Percentiles rank a stretch among this genome's conserved stretches.
phyloP scores from a whole-genome alignment of 35 echinoderm and acorn worm genomes.

The Ophioderma brevispina region DNA sequence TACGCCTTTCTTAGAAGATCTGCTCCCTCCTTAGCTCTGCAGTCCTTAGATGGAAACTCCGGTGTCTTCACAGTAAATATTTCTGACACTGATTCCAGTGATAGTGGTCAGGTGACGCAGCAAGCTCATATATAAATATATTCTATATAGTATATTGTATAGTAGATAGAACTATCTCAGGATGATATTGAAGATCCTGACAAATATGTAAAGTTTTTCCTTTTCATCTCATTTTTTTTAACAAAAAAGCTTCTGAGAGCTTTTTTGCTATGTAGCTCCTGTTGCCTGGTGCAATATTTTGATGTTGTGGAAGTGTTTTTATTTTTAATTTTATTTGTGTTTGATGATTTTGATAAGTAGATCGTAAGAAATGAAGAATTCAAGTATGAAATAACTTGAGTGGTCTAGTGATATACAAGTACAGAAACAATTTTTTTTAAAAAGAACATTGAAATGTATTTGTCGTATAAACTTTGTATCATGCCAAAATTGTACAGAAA shows the following conservation, averaged over 20 bases:
- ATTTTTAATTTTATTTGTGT: too few relatives aligned
- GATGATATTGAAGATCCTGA: background rate
- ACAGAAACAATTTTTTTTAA: background rate
- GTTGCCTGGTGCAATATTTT: conserved; percentile 9
- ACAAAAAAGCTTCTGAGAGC: background rate
- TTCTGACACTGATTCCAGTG: background rate
- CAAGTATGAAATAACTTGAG: background rate
- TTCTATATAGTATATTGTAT: background rate
- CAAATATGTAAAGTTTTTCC: background rate
- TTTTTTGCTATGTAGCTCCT: background rate
- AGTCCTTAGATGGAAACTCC: background rate
- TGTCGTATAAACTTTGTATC: background rate
- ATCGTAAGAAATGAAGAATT: background rate
- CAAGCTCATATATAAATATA: conserved; percentile 15
- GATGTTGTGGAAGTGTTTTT: background rate
- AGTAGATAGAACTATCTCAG: conserved; percentile 3
- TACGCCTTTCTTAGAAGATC: conserved; percentile 39
- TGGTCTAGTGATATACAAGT: background rate
- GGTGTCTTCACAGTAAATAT: conserved; percentile 1
- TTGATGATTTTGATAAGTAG: background rate
- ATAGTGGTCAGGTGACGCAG: background rate
- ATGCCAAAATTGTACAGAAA: background rate
- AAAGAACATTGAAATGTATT: background rate
- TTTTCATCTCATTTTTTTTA: background rate
- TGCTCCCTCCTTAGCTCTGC: conserved; percentile 29